Evolutionary conservation across 2,113 vertebrate species (phyloP).

Genomic region (Cebus imitator): DNA sequence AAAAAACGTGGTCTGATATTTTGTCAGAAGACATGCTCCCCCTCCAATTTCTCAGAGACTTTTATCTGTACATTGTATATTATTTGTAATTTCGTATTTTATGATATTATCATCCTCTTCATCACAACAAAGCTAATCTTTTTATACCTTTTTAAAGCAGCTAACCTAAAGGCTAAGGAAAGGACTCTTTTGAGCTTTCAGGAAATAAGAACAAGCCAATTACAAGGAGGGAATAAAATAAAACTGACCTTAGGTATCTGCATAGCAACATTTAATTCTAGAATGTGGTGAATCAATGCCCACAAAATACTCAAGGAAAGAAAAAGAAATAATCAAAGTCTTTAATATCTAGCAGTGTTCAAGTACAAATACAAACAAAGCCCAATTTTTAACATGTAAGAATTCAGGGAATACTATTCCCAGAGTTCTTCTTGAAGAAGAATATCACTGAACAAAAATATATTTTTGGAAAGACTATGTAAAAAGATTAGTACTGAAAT

Average conservation of each 20-base stretch:
- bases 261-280: not conserved
- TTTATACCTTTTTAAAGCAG: not conserved
- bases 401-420: not conserved
- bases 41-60: not conserved
- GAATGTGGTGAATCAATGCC: not conserved
- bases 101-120: slow-evolving; percentile 8
- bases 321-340: not conserved
- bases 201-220: slow-evolving; percentile 37
- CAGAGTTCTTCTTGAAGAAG: not conserved
- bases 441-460: not conserved
- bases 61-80: slow-evolving; percentile 45
- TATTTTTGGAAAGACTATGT: not conserved
- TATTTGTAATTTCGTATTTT: slow-evolving; percentile 52
- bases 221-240: slow-evolving; percentile 16
- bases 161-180: slow-evolving; percentile 4
- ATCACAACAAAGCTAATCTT: not conserved
- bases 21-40: not conserved
- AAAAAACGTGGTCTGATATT: slow-evolving; percentile 3
- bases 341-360: not conserved
- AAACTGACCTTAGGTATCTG: not conserved
- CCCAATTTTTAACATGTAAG: not conserved
- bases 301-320: not conserved
- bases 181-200: not conserved
- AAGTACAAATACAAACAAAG: not conserved
- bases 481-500: not conserved